Conservation (phyloP, 2,888 invertebrate genomes). For the Drosophila hamatofila region DNA sequence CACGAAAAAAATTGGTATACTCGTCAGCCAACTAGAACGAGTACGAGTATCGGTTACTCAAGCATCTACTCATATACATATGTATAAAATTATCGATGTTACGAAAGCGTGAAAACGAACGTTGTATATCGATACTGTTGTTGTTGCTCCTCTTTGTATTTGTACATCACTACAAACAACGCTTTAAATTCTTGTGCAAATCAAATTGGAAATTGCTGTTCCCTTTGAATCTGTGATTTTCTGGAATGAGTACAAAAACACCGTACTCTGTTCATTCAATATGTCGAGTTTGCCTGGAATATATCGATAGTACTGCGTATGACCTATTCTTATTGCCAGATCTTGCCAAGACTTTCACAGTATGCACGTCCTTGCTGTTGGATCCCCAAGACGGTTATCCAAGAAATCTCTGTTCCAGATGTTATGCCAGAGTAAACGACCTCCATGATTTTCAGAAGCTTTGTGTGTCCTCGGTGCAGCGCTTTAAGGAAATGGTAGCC, state of each 20-base stretch:
- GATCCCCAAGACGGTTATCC: constrained; percentile 82
- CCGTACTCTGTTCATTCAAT: constrained; percentile 65
- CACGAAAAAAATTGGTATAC: constrained; percentile 79
- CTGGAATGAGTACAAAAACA: constrained; percentile 56
- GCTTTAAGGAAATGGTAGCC: constrained; percentile 71
- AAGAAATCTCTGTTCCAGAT: constrained; percentile 70
- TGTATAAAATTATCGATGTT: constrained; percentile 17
- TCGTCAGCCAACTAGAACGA: constrained; percentile 70
- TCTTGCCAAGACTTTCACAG: constrained; percentile 72
- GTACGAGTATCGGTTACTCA: constrained; percentile 54
- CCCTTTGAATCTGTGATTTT: constrained; percentile 18
- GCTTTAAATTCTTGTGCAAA: constrained; percentile 36
- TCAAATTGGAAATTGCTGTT: constrained; percentile 42
- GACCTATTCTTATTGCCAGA: constrained; percentile 76
- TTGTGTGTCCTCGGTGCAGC: constrained; percentile 71
- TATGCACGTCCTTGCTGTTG: constrained; percentile 74
- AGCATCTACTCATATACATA: constrained; percentile 20
- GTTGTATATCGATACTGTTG: constrained; percentile 6
- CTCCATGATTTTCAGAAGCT: constrained; percentile 76
- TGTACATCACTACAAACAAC: constrained; percentile 28
- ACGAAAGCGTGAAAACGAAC: not conserved
- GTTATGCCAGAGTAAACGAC: constrained; percentile 73
- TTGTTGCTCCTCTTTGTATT: not conserved
- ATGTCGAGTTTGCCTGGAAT: constrained; percentile 80
- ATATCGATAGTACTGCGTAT: constrained; percentile 57